Conservation (phyloP, 2,888 invertebrate genomes). For the Pseudoips prasinana region DNA sequence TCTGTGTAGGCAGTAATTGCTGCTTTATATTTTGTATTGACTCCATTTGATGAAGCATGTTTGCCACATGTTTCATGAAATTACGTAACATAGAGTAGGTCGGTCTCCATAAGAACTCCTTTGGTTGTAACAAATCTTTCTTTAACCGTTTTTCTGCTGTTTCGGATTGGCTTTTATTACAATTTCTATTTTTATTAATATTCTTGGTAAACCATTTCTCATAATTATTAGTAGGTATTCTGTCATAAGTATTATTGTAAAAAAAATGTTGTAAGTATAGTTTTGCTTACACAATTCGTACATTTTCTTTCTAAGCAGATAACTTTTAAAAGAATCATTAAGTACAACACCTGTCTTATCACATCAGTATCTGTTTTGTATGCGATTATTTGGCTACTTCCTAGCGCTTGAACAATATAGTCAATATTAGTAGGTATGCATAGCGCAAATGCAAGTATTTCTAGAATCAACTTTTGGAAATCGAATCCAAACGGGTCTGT, state of each 20-base stretch:
- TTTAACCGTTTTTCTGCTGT: constrained; percentile 20
- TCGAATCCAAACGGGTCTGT: constrained; percentile 16
- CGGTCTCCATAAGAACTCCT: constrained; percentile 6
- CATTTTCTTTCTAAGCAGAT: too few relatives aligned
- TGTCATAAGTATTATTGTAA: constrained; percentile 5
- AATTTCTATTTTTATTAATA: constrained; percentile 2
- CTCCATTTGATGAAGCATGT: too few relatives aligned
- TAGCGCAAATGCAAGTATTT: too few relatives aligned
- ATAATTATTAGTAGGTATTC: too few relatives aligned
- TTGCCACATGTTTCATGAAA: constrained; percentile 16
- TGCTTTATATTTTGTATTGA: constrained; percentile 17
- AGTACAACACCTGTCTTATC: constrained; percentile 8
- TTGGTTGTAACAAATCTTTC: constrained; percentile 17
- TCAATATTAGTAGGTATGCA: constrained; percentile 10
- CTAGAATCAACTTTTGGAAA: constrained; percentile 13
- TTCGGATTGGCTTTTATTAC: constrained; percentile 11
- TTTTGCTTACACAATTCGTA: constrained; percentile 8
- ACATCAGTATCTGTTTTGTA: constrained; percentile 6
- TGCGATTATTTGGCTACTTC: constrained; percentile 4
- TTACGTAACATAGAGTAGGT: constrained; percentile 8
- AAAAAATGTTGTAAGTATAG: constrained; percentile 2
- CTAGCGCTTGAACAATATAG: constrained; percentile 1
- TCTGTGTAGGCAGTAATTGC: constrained; percentile 7
- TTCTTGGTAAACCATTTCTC: constrained; percentile 17
- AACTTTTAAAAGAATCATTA: constrained; percentile 9